These are phyloP conservation scores for Eupithecia abbreviata DNA, from an alignment of 2,888 invertebrate species.

Conservation along the genomic window DNA sequence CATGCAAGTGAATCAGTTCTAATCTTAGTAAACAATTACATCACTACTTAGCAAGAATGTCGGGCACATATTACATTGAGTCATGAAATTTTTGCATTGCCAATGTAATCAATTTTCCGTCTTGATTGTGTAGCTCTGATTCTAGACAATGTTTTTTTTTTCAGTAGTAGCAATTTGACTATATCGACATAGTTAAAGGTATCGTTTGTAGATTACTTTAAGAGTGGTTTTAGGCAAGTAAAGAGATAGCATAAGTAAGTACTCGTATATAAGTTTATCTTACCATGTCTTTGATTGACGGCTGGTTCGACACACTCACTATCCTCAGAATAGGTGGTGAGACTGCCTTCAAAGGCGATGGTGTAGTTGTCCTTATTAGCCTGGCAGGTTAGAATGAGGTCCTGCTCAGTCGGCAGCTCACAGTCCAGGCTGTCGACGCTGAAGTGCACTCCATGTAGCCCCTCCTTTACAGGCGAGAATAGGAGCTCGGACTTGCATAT, in stretches of 20 bases:
- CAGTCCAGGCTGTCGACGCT: slow-evolving; percentile 96
- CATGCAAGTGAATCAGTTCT: slow-evolving; percentile 46
- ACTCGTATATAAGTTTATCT: slow-evolving; percentile 12
- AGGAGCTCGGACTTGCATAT: slow-evolving; percentile 96
- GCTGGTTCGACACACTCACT: slow-evolving; percentile 86
- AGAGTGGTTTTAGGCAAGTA: background rate
- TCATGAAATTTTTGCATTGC: background rate
- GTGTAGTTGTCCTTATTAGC: slow-evolving; percentile 97
- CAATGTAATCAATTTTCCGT: background rate
- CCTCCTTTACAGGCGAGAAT: slow-evolving; percentile 95
- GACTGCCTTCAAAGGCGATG: slow-evolving; percentile 95
- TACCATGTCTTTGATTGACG: slow-evolving; percentile 83
- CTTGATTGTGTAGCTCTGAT: slow-evolving; percentile 1
- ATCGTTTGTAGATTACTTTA: slow-evolving; percentile 22
- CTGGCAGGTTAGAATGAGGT: slow-evolving; percentile 95
- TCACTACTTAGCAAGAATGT: slow-evolving; percentile 48
- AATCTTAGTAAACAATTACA: slow-evolving; percentile 58
- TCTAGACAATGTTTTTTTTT: background rate
- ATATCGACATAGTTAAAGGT: background rate
- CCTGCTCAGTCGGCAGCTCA: slow-evolving; percentile 90
- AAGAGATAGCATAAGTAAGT: background rate
- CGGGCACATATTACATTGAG: slow-evolving; percentile 19
- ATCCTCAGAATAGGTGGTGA: slow-evolving; percentile 93
- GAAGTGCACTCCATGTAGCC: slow-evolving; percentile 89
- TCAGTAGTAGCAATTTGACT: background rate